Evolutionary conservation across 2,113 vertebrate genomes (phyloP), one percentile per base, ranked within the genome.

Genomic region (Ophiodon elongatus): DNA sequence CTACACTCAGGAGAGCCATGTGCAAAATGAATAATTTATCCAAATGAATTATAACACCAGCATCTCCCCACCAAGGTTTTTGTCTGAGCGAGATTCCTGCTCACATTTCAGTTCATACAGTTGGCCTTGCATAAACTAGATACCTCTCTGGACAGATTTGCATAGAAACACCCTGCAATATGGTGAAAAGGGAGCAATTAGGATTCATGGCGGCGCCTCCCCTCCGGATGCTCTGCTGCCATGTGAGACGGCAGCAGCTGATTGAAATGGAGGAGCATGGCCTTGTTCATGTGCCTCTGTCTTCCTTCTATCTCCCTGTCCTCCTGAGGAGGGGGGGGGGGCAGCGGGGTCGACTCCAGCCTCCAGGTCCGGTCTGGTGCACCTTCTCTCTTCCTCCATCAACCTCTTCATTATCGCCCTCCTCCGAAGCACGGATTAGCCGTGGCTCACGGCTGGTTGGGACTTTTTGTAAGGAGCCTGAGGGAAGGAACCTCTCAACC

Each of bases 21-120:
- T 88, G 85, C 84, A 80, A 92, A 87, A 91, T 94, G 92, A 94
- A 94, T 94, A 91, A 94, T 94, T 93, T 90, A 94, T 91, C 79
- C 86, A 85, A 80, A 89, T 82, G 85, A 91, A 93, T 94, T 87
- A 93, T 85, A 89, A 93, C 82, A 87, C 73, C 86, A 52, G 85
- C 74, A 35, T 75, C 88, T 90, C 83, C 35, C 64, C 75, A 74
- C 79, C 82, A 83, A 89, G 90, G 84, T 83, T 92, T 93, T 93
- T 93, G 88, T 93, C 82, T 89, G 86, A 62, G 76, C 77, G 75
- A 84, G 85, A 91, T 92, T 81, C 80, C 84, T 75, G 75, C 85
- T 91, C 89, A 81, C 85, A 85, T 88, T 86, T 87, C 83, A 68
- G 67, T 85, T 90, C 82, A 86, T 88, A 91, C 87, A 90, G 79